phyloP scores from a whole-genome alignment of 2,888 invertebrate species.

The Torymus tubicola region DNA sequence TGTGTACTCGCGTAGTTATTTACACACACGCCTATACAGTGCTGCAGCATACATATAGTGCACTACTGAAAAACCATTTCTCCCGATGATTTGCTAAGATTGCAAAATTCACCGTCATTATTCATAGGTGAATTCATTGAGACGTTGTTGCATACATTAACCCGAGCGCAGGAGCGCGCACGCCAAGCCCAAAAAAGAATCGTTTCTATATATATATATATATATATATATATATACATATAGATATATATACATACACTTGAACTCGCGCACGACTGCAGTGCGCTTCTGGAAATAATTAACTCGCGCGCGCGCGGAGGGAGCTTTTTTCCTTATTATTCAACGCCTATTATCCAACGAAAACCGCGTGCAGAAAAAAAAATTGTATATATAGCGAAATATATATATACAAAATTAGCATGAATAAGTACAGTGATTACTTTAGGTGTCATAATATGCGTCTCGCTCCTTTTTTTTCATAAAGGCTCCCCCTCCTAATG shows the following conservation, averaged over 20 bases:
- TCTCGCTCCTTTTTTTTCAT: conserved; percentile 19
- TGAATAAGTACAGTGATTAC: conserved; percentile 19
- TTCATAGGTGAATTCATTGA: conserved; percentile 19
- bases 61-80: not conserved
- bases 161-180: not conserved
- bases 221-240: conserved; percentile 4
- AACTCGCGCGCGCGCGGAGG: not conserved
- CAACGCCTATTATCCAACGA: not conserved
- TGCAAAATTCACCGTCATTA: conserved; percentile 17
- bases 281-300: conserved; percentile 16
- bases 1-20: too few species aligned
- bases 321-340: conserved; percentile 14
- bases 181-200: conserved; percentile 16
- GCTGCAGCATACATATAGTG: too few species aligned
- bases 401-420: not conserved
- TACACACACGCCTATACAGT: too few species aligned
- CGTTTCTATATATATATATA: not conserved
- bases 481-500: conserved; percentile 16
- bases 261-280: not conserved
- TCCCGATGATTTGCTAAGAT: not conserved
- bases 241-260: not conserved
- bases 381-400: not conserved
- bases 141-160: conserved; percentile 20
- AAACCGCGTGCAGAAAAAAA: not conserved
- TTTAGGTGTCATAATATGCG: conserved; percentile 37